Evolutionary conservation across 2,888 invertebrate genomes (phyloP).

Genomic region (Stenotaenia linearis): DNA sequence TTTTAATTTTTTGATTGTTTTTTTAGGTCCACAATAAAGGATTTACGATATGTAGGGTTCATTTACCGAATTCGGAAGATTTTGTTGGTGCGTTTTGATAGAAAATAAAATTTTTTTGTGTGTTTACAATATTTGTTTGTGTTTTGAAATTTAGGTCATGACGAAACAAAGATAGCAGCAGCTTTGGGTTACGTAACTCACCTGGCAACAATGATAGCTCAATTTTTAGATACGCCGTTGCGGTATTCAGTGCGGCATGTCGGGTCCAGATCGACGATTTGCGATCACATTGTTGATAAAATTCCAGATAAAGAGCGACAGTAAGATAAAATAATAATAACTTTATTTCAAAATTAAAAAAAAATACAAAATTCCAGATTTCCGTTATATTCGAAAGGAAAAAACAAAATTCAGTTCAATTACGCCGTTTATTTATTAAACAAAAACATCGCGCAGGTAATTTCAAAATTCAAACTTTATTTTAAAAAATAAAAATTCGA

Average conservation of each 20-base stretch:
- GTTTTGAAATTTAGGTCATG: slow-evolving; percentile 54
- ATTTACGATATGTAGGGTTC: slow-evolving; percentile 61
- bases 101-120: background rate
- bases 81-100: slow-evolving; percentile 48
- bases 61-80: slow-evolving; percentile 64
- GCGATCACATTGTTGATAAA: slow-evolving; percentile 67
- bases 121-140: background rate
- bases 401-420: slow-evolving; percentile 71
- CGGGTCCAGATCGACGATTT: slow-evolving; percentile 74
- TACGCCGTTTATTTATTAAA: slow-evolving; percentile 88
- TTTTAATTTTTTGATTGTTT: slow-evolving; percentile 20
- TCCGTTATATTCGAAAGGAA: slow-evolving; percentile 72
- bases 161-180: slow-evolving; percentile 68
- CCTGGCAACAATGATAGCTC: slow-evolving; percentile 70
- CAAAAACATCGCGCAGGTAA: slow-evolving; percentile 81
- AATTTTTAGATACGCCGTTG: slow-evolving; percentile 75
- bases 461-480: background rate
- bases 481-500: background rate
- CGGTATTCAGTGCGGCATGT: slow-evolving; percentile 74
- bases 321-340: slow-evolving; percentile 52
- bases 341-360: slow-evolving; percentile 44
- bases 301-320: slow-evolving; percentile 56
- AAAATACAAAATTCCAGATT: slow-evolving; percentile 57
- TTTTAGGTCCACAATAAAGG: slow-evolving; percentile 52
- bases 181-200: slow-evolving; percentile 83